Evolutionary conservation across 2,113 vertebrate species (phyloP).

Genomic region (Platichthys stellatus): DNA sequence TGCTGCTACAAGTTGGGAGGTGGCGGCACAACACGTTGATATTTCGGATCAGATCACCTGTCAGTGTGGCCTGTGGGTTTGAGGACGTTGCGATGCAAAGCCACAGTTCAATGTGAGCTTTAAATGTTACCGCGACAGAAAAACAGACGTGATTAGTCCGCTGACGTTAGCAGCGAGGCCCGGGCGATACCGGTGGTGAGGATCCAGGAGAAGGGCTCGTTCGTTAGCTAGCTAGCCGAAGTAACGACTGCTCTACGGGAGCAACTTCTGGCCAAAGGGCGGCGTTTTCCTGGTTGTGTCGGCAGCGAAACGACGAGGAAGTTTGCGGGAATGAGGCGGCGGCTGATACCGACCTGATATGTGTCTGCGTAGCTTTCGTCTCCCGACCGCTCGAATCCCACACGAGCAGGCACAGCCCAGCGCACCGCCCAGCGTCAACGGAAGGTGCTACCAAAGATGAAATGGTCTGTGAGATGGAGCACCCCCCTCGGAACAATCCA

Average conservation of each 20-base stretch:
- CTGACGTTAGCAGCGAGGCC: constrained; percentile 62
- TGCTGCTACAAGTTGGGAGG: constrained; percentile 57
- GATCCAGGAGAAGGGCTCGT: constrained; percentile 17
- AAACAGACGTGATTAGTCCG: constrained; percentile 45
- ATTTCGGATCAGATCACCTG: constrained; percentile 15
- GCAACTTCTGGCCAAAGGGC: constrained; percentile 44
- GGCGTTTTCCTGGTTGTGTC: neutral
- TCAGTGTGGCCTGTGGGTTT: neutral
- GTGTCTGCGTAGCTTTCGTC: constrained; percentile 6
- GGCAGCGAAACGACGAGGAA: neutral
- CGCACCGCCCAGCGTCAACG: constrained; percentile 52
- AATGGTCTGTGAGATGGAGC: constrained; percentile 23
- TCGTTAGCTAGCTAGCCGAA: constrained; percentile 66
- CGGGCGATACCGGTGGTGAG: constrained; percentile 31
- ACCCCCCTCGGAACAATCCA: constrained; percentile 9
- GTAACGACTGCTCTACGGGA: constrained; percentile 41
- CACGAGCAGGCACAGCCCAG: constrained; percentile 38
- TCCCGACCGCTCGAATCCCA: constrained; percentile 19
- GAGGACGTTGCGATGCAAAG: neutral
- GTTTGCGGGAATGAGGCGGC: neutral
- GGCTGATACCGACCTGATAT: constrained; percentile 57
- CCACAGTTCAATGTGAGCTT: neutral
- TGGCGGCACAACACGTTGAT: constrained; percentile 5
- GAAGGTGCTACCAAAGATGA: constrained; percentile 52
- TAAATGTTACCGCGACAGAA: neutral